phyloP scores from a whole-genome alignment of 2,113 vertebrate species.

The Pelobates fuscus region DNA sequence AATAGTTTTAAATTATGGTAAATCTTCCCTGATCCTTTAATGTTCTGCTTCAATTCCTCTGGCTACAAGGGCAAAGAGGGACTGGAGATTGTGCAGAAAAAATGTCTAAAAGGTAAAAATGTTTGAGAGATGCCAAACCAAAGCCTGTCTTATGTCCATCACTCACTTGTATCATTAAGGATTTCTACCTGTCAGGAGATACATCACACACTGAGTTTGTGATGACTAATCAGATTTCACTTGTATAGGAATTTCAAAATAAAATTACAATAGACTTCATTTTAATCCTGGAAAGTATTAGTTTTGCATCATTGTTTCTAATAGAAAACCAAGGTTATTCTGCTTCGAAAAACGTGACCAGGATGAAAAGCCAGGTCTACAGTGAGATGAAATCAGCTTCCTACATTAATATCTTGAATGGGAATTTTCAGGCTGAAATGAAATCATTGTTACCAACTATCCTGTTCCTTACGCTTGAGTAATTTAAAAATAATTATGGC shows the following conservation, averaged over 20 bases:
- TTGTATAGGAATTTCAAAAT: constrained; percentile 33
- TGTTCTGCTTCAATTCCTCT: no score
- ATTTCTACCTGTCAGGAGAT: constrained; percentile 18
- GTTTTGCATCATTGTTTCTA: constrained; percentile 27
- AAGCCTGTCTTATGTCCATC: constrained; percentile 4
- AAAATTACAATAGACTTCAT: constrained; percentile 35
- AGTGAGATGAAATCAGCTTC: no score
- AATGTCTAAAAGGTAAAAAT: no score
- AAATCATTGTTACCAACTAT: no score
- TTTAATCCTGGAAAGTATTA: constrained; percentile 28
- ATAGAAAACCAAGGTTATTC: constrained; percentile 13
- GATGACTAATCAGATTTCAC: constrained; percentile 2
- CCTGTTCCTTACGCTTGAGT: no score
- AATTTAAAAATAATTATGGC: no score
- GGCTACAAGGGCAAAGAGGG: no score
- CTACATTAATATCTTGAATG: no score
- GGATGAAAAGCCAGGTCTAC: not conserved
- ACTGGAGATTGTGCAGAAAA: no score
- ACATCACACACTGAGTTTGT: constrained; percentile 11
- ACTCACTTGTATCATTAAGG: constrained; percentile 21
- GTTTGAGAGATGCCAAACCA: not conserved
- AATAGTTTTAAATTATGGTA: no score
- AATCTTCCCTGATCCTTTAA: no score
- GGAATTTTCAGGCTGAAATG: no score
- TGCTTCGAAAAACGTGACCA: not conserved